Conservation (phyloP, 2,797 vertebrate genomes). For the Hippopotamyrus pictus region DNA sequence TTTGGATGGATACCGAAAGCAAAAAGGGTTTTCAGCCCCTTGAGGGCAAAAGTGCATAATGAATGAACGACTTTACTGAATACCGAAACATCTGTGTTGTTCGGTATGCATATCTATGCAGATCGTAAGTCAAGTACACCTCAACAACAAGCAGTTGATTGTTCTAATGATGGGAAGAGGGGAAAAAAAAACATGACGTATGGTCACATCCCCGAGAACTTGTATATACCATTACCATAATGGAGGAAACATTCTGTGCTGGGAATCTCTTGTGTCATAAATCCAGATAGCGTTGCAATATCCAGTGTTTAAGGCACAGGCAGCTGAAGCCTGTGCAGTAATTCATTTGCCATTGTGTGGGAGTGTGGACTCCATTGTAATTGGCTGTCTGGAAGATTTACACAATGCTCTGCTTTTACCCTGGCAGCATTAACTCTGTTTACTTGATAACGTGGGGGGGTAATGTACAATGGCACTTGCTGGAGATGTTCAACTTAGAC, state of each 20-base stretch:
- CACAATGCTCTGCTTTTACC: neutral
- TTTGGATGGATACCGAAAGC: conserved; percentile 30
- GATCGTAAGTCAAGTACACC: neutral
- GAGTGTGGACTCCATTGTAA: conserved; percentile 1
- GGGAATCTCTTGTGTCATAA: neutral
- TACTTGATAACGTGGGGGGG: neutral
- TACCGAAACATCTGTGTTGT: neutral
- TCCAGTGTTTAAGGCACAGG: neutral
- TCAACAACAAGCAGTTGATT: neutral
- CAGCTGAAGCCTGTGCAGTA: neutral
- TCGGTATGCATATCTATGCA: neutral
- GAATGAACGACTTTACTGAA: conserved; percentile 21
- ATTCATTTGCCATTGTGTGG: neutral
- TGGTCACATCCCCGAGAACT: neutral
- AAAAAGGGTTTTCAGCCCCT: conserved; percentile 7
- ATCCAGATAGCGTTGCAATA: neutral
- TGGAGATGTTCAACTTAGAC: neutral
- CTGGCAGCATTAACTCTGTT: neutral
- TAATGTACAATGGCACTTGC: neutral
- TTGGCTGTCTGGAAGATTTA: conserved; percentile 1
- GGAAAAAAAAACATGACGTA: neutral
- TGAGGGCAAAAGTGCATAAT: conserved; percentile 23
- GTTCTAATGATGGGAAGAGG: neutral
- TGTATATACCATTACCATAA: neutral
- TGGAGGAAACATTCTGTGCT: neutral